Base-by-base conservation (phyloP, 2,888 invertebrate genomes). In the Platycheirus rosarum region DNA sequence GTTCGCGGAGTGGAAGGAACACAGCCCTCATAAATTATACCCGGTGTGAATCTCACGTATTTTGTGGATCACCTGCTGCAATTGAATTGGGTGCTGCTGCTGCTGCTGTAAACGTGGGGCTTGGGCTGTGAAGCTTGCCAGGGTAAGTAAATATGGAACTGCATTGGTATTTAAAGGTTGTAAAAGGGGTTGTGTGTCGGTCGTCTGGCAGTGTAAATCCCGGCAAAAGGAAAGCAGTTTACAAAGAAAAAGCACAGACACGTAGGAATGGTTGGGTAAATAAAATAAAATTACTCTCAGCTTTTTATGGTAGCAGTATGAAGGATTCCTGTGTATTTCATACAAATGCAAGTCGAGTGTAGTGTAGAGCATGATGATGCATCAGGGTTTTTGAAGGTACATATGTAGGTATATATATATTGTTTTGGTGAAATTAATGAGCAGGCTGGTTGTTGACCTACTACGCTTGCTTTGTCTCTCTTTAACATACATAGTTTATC, bases 31-130 rank as follows among this genome's bases (percentile, higher is more conserved):
- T 80, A 80, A 80, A 80, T 80, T 62, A 71, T 55, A 49, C 75
- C 37, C 60, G 53, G 66, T 70, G 80, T 80, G 80, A 76, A 71
- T 71, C 80, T 80, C 76, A 80, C 80, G 80, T 80, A 80, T 80
- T 80, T 80, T 76, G 65, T 62, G 80, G 80, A 76, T 80, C 80
- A 80, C 80, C 80, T 80, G 70, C 60, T 66, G 70, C 80, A 71
- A 80, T 80, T 76, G 80, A 71, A 76, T 62, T 55, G 66, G 53
- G 40, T 49, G 69, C 42, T 40, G 57, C n/a, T 14, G 37, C 5
- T 13, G 35, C 5, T 13, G 18, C 46, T 18, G 63, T 13, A 8
- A 13, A 37, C 37, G 6, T 13, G 13, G 37, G 16, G 32, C 51
- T 35, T 26, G 49, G 35, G 11, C 13, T 8, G 13, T 14, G 35